Evolutionary conservation across 2,888 invertebrate species (phyloP), one percentile per base, ranked within the genome.

Genomic region (Cataglyphis rosenhaueri): DNA sequence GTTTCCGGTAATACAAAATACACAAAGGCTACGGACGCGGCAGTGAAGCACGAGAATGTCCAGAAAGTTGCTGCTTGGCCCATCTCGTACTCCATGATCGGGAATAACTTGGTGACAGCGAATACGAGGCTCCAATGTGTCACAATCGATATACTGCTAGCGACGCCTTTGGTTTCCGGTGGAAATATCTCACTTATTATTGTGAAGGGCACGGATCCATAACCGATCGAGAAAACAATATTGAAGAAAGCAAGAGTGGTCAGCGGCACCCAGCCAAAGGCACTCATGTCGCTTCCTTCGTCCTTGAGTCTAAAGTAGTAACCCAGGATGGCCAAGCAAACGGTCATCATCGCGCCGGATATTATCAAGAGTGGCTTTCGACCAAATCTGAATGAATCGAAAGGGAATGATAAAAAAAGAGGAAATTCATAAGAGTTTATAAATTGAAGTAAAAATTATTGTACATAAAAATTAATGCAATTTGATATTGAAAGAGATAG

Each of bases 171-270:
- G 21, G 91, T 86, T 52, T 91, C 90, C 25, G 89, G 90, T 0
- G 91, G 86, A 18, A 91, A 91, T 12, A 91, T 25, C 57, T 91
- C 91, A 64, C 91, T 85, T 55, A 87, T 85, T 66, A 91, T 61
- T 32, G 89, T 85, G 62, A 87, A 88, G 29, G 91, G 91, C 35
- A 91, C 65, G 10, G 78, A 84, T 0, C 87, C 89, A 32, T 90
- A 68, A 18, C 91, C 91, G 8, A 87, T 38, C 3, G 86, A 84
- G 55, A 87, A 91, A 70, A 73, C 73, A 25, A 91, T 35, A 41
- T 89, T 85, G 44, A 90, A 91, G 4, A 87, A 21, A 48, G 88
- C 84, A 38, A 75, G 66, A 18, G 85, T 89, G 0, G 55, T 35
- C 0, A 86, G 86, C 6, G 91, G 88, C 12, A 91, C 8, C 91